Base-by-base conservation (phyloP, 2,113 vertebrate genomes). In the Fulica atra region DNA sequence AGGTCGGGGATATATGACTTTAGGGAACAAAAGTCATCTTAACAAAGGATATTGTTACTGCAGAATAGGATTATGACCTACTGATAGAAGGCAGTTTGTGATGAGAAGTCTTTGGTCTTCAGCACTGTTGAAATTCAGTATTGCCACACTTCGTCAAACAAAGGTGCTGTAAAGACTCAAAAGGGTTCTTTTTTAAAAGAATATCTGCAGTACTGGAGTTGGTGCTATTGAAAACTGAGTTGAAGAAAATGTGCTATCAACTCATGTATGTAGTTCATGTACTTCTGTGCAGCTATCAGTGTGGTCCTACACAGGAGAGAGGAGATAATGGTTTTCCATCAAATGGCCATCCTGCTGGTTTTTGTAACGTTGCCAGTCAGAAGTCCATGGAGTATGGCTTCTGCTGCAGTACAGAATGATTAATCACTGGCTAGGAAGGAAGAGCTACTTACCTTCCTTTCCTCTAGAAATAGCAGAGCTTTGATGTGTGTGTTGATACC, bases 241-340 rank as follows among this genome's bases (percentile, higher is more conserved):
- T 83, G 50, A 73, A 88, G 72, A 88, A 92, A 94, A 59, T 3
- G 0, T 64, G 36, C 87, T 85, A 60, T 35, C 36, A 95, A 29
- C 86, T 95, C 94, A 42, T 73, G 77, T 42, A 89, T 61, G 81
- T 94, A 89, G 70, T 96, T 97, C 93, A 66, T 72, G 54, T 96
- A 73, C 60, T 86, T 95, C 79, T 82, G 5, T 86, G 92, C 81
- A 92, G 92, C 93, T 92, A 24, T 65, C 71, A 72, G n/a, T 81
- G 89, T 90, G 91, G 65, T 94, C 90, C 74, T 88, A 71, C 11
- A 5, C 91, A 91, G 77, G 80, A 36, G 84, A 96, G 79, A 81
- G 70, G 44, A 94, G 88, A 68, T 87, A 96, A 95, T 23, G 74
- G 96, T 96, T 97, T 98, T 92, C 92, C 88, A 93, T 97, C 94